phyloP scores from a whole-genome alignment of 2,888 invertebrate species.

The Aphrophora alni region DNA sequence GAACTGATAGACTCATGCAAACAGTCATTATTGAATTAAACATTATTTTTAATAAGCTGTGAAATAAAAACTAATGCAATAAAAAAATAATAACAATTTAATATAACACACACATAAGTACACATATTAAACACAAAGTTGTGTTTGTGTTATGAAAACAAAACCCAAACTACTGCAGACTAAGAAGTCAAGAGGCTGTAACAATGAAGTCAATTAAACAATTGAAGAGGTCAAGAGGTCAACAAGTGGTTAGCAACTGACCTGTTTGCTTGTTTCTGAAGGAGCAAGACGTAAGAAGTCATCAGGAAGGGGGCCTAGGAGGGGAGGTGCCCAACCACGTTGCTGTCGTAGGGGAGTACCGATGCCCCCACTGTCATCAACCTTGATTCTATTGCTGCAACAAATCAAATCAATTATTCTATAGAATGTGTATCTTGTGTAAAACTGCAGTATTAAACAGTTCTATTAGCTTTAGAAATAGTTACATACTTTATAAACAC shows the following conservation, averaged over 20 bases:
- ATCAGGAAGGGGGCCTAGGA: slow-evolving; percentile 78
- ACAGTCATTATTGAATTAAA: too few species aligned
- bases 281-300: slow-evolving; percentile 74
- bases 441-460: too few species aligned
- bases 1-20: too few species aligned
- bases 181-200: neutral
- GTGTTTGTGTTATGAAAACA: too few species aligned
- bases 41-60: too few species aligned
- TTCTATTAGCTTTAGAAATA: too few species aligned
- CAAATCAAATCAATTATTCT: neutral
- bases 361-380: neutral
- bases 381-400: neutral
- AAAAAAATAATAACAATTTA: too few species aligned
- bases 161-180: neutral
- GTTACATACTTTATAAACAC: too few species aligned
- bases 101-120: too few species aligned
- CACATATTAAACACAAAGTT: too few species aligned
- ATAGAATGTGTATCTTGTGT: neutral
- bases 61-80: too few species aligned
- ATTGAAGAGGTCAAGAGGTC: neutral
- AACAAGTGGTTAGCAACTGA: neutral
- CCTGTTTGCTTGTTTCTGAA: slow-evolving; percentile 28
- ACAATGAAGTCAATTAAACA: neutral
- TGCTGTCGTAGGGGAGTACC: slow-evolving; percentile 33
- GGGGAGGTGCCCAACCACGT: slow-evolving; percentile 68